Base-by-base conservation (phyloP, 2,888 invertebrate species). In the Eilema sororculum region DNA sequence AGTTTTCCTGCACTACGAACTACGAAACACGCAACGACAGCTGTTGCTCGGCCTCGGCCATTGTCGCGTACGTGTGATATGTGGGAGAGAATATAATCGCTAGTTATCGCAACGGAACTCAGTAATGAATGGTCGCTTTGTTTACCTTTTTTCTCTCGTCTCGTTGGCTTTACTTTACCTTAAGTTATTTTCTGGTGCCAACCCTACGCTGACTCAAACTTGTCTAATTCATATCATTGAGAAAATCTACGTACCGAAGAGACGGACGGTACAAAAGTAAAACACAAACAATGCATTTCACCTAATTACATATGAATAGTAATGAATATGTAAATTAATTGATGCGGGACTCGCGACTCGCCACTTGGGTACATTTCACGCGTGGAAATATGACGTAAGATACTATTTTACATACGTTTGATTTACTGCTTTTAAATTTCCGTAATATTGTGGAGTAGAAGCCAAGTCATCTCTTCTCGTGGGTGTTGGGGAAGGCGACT, bases 251-350 rank as follows among this genome's bases (percentile, higher is more conserved):
- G 13, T 0, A 6, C 24, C 20, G 25, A 46, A 25, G 24, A 16
- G 16, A 59, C 41, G 28, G 24, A 69, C 56, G 9, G 24, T 60
- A 58, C 22, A 37, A 56, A 20, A 64, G 24, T 64, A 61, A 67
- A 69, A 61, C 66, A 10, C 52, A 68, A 73, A 75, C 79, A 72
- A 73, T 74, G 64, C 74, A 79, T 79, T 77, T 75, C 66, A 74
- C 78, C 65, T 68, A 74, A 74, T 80, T 69, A 75, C 67, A 71
- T 67, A 68, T 20, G 65, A 75, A 73, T 72, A 73, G 30, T 71
- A 72, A 80, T 76, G 52, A 52, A 52, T 69, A 65, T 65, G 70
- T 46, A 71, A 69, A 61, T 64, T 75, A 75, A 75, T 68, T 69
- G 28, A 59, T 58, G 61, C 68, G n/a, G 72, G 65, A 72, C 52